Conservation (phyloP, 2,888 invertebrate genomes). For the Scotopteryx bipunctaria region DNA sequence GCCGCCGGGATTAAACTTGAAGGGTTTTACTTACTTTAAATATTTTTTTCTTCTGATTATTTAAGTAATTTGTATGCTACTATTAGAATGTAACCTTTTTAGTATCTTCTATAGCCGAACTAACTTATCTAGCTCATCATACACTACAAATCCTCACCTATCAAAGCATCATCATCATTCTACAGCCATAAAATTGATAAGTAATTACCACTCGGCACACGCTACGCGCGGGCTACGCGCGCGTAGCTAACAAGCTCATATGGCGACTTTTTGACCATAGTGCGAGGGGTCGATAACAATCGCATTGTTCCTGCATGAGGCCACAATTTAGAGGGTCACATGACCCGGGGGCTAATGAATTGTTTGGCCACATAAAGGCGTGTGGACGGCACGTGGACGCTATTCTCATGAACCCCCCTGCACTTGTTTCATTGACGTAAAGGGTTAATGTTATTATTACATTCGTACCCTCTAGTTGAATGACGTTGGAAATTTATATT, state of each 20-base stretch:
- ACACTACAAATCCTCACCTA: background rate
- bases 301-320: slow-evolving; percentile 57
- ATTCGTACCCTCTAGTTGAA: slow-evolving; percentile 4
- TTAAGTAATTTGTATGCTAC: no score
- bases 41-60: no score
- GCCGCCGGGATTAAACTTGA: slow-evolving; percentile 46
- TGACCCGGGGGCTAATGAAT: slow-evolving; percentile 59
- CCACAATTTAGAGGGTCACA: slow-evolving; percentile 34
- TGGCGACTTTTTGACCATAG: slow-evolving; percentile 72
- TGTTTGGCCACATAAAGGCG: slow-evolving; percentile 63
- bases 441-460: slow-evolving; percentile 22
- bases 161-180: background rate
- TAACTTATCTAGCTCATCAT: background rate
- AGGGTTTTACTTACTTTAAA: slow-evolving; percentile 34
- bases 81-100: background rate
- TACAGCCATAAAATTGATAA: background rate
- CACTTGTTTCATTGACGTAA: slow-evolving; percentile 45
- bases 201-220: slow-evolving; percentile 38
- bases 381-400: slow-evolving; percentile 74
- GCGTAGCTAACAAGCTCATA: slow-evolving; percentile 47
- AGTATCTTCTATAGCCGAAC: background rate
- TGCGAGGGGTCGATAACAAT: slow-evolving; percentile 63
- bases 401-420: slow-evolving; percentile 55
- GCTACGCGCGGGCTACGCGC: slow-evolving; percentile 57
- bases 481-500: background rate